Evolutionary conservation across 2,797 vertebrate species (phyloP).

Genomic region (Psittacula echo): DNA sequence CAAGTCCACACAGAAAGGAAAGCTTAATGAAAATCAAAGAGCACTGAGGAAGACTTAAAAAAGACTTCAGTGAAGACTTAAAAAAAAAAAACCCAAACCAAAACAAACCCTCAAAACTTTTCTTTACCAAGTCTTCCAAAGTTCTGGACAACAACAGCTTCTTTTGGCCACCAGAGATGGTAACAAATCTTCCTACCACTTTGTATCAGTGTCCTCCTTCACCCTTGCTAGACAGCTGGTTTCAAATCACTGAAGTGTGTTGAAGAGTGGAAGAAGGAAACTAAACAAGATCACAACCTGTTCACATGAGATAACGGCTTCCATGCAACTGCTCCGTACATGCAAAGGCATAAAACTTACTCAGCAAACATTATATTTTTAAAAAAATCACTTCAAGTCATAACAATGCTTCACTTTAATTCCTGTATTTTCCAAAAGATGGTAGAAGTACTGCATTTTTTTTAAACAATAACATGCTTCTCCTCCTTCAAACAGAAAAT

Average conservation of each 20-base stretch:
- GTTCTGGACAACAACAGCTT: neutral
- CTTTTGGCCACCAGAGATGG: neutral
- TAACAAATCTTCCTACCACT: constrained; percentile 1
- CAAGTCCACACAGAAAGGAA: constrained; percentile 44
- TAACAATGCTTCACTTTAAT: constrained; percentile 72
- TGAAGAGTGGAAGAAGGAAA: neutral
- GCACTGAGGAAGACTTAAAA: neutral
- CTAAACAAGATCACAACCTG: constrained; percentile 9
- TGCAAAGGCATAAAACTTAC: constrained; percentile 44
- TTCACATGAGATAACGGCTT: neutral
- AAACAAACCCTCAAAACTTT: neutral
- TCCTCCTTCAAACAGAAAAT: constrained; percentile 64
- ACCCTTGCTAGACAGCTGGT: neutral
- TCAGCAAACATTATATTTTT: constrained; percentile 29
- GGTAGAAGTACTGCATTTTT: constrained; percentile 57
- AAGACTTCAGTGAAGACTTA: neutral
- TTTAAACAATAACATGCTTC: constrained; percentile 70
- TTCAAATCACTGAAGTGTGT: neutral
- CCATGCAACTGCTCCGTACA: constrained; percentile 49
- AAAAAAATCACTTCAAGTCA: constrained; percentile 63
- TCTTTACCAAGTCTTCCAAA: neutral
- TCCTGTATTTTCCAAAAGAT: constrained; percentile 65
- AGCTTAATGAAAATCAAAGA: constrained; percentile 34
- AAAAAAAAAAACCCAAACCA: neutral
- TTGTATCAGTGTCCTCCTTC: constrained; percentile 23